Base-by-base conservation (phyloP, 2,797 vertebrate genomes). In the Rhynchotus rufescens region DNA sequence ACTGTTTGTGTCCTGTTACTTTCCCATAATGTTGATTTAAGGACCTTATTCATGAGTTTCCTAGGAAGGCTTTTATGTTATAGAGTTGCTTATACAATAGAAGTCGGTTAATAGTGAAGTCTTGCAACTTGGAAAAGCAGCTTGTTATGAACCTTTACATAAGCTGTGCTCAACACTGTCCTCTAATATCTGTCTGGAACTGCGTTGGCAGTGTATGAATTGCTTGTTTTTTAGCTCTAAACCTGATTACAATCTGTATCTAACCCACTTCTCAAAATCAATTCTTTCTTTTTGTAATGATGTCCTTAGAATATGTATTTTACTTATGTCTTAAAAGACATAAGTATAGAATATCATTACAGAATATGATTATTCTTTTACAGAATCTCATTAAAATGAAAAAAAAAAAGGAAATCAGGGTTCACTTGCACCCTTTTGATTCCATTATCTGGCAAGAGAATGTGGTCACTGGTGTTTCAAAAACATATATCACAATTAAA, bases 401-500 rank as follows among this genome's bases (percentile, higher is more conserved):
- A 52, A 36, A 36, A 36, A 36, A 36, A 8, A 28, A 69, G 40
- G 83, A 54, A 22, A 81, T 67, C 3, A 51, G 19, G 79, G 84
- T 77, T 51, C 49, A 45, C 36, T 89, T 76, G 19, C 0, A 6
- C 44, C 1, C 0, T 62, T 89, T 88, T 65, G 61, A 49, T 90
- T 81, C 60, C 45, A 40, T 74, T 77, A 68, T 9, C 32, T 74
- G 69, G 38, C 65, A 88, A 51, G n/a, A 17, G 9, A 67, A 65
- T 51, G 30, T 45, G 16, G 12, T 74, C 62, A 61, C 26, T 83
- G 9, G 7, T 80, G 51, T 89, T 85, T 90, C 56, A 52, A 64
- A 94, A 90, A n/a, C 75, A n/a, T 74, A 15, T 16, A 54, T 86
- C 57, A 62, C 65, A 88, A 72, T 89, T 94, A 84, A 88, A 82